Conservation (phyloP, 2,888 invertebrate genomes). For the Dryomyza anilis region DNA sequence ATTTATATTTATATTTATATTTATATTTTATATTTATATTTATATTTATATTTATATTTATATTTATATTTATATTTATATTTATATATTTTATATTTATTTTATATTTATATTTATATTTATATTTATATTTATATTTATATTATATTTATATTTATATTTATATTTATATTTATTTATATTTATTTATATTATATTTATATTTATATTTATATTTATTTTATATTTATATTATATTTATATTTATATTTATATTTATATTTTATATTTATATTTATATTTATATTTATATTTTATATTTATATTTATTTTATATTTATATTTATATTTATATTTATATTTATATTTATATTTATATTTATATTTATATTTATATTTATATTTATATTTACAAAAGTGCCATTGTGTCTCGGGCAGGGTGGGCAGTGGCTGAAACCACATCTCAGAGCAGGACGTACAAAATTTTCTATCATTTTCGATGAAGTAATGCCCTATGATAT, state of each 20-base stretch:
- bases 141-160: slow-evolving; percentile 38
- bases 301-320: neutral
- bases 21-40: neutral
- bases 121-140: neutral
- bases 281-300: neutral
- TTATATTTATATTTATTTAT: slow-evolving; percentile 30
- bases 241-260: neutral
- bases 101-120: neutral
- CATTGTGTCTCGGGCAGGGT: too few species aligned
- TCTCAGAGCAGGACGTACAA: too few species aligned
- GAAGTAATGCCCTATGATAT: too few species aligned
- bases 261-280: neutral
- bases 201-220: slow-evolving; percentile 23
- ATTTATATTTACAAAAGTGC: too few species aligned
- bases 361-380: too few species aligned
- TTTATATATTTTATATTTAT: neutral
- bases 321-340: too few species aligned
- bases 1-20: neutral
- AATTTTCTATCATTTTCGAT: too few species aligned
- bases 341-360: too few species aligned
- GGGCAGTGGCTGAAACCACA: too few species aligned
- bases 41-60: neutral
- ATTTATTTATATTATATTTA: slow-evolving; percentile 18
- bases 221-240: slow-evolving; percentile 5
- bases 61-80: slow-evolving; percentile 57